Conservation (phyloP, 2,113 vertebrate genomes). For the Halcyon senegalensis region DNA sequence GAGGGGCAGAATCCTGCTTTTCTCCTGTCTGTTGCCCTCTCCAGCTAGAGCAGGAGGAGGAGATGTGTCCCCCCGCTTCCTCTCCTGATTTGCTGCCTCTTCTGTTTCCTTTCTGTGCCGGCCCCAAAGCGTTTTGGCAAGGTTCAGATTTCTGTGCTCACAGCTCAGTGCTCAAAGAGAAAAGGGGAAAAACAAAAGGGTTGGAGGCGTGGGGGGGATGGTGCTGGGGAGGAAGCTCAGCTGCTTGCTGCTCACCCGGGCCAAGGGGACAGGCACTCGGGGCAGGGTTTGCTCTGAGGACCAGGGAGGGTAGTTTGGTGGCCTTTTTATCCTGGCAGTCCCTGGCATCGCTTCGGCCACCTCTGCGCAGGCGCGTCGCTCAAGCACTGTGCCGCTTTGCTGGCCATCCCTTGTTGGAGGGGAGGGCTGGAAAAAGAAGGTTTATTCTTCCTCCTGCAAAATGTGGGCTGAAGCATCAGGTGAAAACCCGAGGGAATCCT, state of each 20-base stretch:
- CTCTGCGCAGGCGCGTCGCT: neutral
- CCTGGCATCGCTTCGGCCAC: neutral
- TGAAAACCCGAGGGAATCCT: neutral
- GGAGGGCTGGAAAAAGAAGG: neutral
- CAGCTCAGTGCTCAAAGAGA: slow-evolving; percentile 79
- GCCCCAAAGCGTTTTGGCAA: slow-evolving; percentile 77
- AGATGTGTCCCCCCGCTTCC: slow-evolving; percentile 32
- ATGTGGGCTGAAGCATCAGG: neutral
- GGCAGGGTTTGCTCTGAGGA: neutral
- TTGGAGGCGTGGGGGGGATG: slow-evolving; percentile 46
- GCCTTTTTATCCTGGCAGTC: neutral
- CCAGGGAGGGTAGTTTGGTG: neutral
- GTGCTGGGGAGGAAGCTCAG: slow-evolving; percentile 11
- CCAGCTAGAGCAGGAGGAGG: slow-evolving; percentile 48
- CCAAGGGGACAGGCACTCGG: neutral
- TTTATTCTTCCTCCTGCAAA: neutral
- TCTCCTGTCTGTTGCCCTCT: slow-evolving; percentile 70
- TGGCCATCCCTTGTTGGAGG: neutral
- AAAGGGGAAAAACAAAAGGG: slow-evolving; percentile 72
- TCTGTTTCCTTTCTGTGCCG: slow-evolving; percentile 65
- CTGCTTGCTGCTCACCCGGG: neutral
- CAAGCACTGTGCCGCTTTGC: neutral
- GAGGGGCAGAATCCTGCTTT: slow-evolving; percentile 67
- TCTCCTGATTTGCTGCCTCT: slow-evolving; percentile 67
- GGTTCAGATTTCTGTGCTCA: slow-evolving; percentile 78